phyloP scores from a whole-genome alignment of 2,797 vertebrate genomes.

The Buceros bicornis region DNA sequence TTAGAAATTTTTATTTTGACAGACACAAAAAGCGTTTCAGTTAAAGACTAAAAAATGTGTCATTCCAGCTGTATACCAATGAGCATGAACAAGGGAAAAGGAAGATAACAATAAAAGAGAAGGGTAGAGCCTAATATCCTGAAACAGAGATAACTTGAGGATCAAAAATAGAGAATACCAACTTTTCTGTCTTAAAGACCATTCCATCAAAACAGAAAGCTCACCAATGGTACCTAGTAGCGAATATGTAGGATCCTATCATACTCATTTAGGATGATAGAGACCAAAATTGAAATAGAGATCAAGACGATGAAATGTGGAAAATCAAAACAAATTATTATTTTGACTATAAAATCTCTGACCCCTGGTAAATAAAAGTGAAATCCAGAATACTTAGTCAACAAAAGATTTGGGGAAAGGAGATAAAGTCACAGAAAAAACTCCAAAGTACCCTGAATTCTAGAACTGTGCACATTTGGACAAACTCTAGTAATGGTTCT shows the following conservation, averaged over 20 bases:
- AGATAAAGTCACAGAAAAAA: background rate
- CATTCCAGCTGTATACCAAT: background rate
- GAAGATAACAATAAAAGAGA: background rate
- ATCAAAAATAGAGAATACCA: background rate
- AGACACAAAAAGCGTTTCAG: background rate
- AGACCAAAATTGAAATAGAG: background rate
- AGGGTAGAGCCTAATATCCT: accelerated
- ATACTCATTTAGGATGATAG: background rate
- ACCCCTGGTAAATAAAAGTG: background rate
- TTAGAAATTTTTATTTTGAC: background rate
- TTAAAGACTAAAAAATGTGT: background rate
- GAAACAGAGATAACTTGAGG: background rate
- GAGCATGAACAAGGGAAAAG: background rate
- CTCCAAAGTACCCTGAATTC: background rate
- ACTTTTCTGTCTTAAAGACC: background rate
- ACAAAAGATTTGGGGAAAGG: background rate
- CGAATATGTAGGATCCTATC: background rate
- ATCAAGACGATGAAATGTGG: background rate
- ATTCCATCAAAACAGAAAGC: background rate
- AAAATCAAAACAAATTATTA: background rate
- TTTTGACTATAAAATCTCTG: background rate
- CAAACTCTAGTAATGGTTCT: background rate
- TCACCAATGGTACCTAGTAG: background rate
- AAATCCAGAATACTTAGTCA: background rate
- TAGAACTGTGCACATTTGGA: background rate